phyloP scores from a whole-genome alignment of 2,888 invertebrate genomes.

The Acanthacorydalis orientalis region DNA sequence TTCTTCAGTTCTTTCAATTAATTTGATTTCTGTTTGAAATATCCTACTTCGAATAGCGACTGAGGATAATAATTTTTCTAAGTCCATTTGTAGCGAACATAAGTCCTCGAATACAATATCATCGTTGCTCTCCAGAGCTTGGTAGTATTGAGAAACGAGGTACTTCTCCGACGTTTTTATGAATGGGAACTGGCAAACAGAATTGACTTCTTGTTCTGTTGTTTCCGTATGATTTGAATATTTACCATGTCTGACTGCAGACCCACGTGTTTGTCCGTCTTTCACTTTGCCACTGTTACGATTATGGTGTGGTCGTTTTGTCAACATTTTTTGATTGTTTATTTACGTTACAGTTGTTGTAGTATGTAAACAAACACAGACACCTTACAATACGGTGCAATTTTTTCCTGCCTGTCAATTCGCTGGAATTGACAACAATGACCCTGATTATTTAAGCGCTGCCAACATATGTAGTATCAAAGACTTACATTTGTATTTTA shows the following conservation, averaged over 20 bases:
- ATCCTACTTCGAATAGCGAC: conserved; percentile 64
- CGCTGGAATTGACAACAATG: too few relatives aligned
- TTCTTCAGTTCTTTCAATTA: conserved; percentile 43
- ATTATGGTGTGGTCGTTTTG: conserved; percentile 2
- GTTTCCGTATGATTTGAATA: not conserved
- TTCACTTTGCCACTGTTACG: conserved; percentile 4
- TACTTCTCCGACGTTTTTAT: conserved; percentile 54
- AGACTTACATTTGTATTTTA: too few relatives aligned
- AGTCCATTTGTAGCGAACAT: conserved; percentile 69
- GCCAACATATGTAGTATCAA: too few relatives aligned
- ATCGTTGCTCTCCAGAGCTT: conserved; percentile 24
- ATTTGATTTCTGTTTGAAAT: conserved; percentile 59
- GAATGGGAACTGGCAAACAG: conserved; percentile 33
- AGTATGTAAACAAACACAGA: too few relatives aligned
- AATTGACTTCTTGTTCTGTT: not conserved
- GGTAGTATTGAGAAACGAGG: conserved; percentile 44
- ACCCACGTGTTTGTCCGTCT: not conserved
- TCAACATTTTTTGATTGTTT: not conserved
- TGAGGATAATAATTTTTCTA: conserved; percentile 70
- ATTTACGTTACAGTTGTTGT: not conserved
- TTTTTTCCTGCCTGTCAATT: too few relatives aligned
- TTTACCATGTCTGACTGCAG: not conserved
- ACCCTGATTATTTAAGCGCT: too few relatives aligned
- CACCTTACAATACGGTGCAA: too few relatives aligned
- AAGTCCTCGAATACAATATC: conserved; percentile 76